Conservation (phyloP, 2,113 vertebrate species). For the Gasterosteus nipponicus region DNA sequence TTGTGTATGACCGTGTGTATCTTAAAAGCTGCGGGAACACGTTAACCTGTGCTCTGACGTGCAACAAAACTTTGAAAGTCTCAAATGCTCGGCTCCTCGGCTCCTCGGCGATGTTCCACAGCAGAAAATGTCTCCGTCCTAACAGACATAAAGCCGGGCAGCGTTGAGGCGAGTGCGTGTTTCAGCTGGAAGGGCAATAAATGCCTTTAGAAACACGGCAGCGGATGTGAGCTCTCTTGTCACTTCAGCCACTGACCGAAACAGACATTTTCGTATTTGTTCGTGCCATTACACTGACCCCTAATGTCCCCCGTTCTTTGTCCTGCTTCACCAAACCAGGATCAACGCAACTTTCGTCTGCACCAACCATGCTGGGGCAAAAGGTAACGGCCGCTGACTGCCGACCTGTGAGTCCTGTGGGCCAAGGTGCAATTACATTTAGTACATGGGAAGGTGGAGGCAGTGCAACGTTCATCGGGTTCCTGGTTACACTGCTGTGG, state of each 20-base stretch:
- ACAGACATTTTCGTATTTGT: constrained; percentile 29
- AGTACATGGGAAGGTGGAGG: constrained; percentile 4
- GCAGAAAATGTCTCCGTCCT: constrained; percentile 3
- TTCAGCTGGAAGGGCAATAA: not conserved
- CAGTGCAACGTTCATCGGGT: constrained; percentile 20
- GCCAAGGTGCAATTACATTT: constrained; percentile 29
- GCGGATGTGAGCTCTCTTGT: constrained; percentile 18
- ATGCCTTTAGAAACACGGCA: constrained; percentile 1
- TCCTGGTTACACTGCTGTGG: constrained; percentile 4
- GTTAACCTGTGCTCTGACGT: not conserved
- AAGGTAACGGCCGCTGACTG: constrained; percentile 61
- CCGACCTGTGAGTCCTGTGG: constrained; percentile 37
- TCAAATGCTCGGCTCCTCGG: constrained; percentile 15
- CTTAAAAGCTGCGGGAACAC: constrained; percentile 26
- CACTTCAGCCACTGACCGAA: constrained; percentile 26
- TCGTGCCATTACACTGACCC: constrained; percentile 45
- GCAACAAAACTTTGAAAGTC: constrained; percentile 12
- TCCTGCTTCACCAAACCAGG: constrained; percentile 14
- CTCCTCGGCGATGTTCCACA: constrained; percentile 14
- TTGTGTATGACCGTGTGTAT: constrained; percentile 8
- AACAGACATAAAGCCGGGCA: not conserved
- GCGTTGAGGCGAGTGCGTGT: not conserved
- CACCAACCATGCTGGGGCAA: constrained; percentile 10
- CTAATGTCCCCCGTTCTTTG: constrained; percentile 13
- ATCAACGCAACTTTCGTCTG: constrained; percentile 48